Base-by-base conservation (phyloP, 2,113 vertebrate genomes). In the Menidia beryllina region DNA sequence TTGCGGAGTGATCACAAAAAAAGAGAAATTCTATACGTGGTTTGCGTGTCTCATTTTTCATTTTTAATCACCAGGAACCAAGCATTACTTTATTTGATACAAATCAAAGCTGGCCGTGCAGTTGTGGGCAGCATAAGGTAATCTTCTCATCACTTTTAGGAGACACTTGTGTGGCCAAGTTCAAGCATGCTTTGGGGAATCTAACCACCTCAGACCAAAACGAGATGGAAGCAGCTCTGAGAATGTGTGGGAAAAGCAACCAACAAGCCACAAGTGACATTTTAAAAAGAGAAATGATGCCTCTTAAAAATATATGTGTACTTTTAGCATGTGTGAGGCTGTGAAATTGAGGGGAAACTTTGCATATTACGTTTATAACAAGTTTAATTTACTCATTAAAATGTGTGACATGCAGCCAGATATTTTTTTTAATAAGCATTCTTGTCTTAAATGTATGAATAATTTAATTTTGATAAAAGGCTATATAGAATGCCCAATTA, bases 241-340 rank as follows among this genome's bases (percentile, higher is more conserved):
- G 26, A 66, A 69, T 10, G 43, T 82, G 63, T 89, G 80, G 82
- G 76, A 82, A 86, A 63, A 57, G 56, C 62, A 67, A 30, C 60
- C 55, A 17, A 55, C 26, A 38, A 65, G n/a, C 63, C 68, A 72
- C 61, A 85, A n/a, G 53, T 57, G 26, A 53, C 57, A 24, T 55
- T 62, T 49, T 68, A 45, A 64, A 72, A 23, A 27, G 19, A 51
- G 27, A 24, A 45, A 62, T 56, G 17, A 43, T 53, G 26, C 49
- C 72, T 85, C 71, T 63, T 56, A 69, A 7, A 43, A 30, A 45
- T 65, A 14, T 7, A 49, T 43, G 50, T 53, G 24, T 14, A 25
- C 4, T 51, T 3, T 10, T 10, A 50, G 48, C 5, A 55, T 38
- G 20, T 48, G 30, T 63, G 17, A 36, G 23, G n/a, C 17, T 50